Percentiles rank a stretch among this genome's conserved stretches.
Evolutionary conservation across 2,797 vertebrate species (phyloP).

Genomic region (Octomys mimax): DNA sequence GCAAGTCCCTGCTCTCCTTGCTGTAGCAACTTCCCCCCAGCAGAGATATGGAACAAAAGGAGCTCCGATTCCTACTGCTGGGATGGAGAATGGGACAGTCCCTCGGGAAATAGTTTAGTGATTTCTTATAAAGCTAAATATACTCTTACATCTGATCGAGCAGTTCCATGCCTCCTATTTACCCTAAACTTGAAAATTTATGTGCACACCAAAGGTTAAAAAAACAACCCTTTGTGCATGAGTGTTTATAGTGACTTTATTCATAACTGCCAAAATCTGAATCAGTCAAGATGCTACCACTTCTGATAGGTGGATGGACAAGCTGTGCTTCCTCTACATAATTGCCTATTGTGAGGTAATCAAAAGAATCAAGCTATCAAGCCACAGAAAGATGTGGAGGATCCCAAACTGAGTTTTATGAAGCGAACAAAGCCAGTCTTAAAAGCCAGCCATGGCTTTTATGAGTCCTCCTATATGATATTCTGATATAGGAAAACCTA

Average conservation of each 20-base stretch:
- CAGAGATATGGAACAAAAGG: background rate
- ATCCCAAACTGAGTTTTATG: background rate
- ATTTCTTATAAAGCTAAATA: background rate
- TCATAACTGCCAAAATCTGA: background rate
- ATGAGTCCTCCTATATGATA: background rate
- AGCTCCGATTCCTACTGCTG: accelerated
- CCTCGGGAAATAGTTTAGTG: background rate
- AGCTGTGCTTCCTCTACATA: background rate
- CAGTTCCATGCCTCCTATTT: background rate
- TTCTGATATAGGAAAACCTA: background rate
- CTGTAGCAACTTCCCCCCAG: background rate
- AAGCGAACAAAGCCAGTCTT: background rate
- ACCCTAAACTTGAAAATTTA: background rate
- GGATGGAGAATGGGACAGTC: accelerated
- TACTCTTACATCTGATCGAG: background rate
- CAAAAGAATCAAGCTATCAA: background rate
- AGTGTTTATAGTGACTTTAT: background rate
- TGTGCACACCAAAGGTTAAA: background rate
- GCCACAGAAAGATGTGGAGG: background rate
- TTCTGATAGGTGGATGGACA: background rate
- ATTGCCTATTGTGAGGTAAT: too few species aligned
- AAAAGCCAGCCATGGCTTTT: background rate
- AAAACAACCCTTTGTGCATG: background rate
- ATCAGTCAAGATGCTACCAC: background rate
- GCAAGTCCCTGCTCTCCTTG: background rate